Percentiles rank a stretch among this genome's conserved stretches.
Evolutionary conservation across 2,888 invertebrate species (phyloP).

Genomic region (Lypha dubia): DNA sequence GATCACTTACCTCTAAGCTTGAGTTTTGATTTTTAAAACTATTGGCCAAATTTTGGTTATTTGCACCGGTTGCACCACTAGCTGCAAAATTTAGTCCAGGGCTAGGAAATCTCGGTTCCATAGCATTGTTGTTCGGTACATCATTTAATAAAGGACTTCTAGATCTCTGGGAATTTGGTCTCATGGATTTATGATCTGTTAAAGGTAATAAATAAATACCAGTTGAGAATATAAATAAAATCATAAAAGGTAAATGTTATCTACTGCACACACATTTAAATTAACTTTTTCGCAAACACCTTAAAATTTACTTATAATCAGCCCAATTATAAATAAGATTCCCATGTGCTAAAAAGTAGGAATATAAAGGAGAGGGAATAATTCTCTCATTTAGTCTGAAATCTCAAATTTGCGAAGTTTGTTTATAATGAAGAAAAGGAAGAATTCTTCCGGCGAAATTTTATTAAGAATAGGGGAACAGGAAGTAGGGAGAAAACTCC

Average conservation of each 20-base stretch:
- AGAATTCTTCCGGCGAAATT: no score
- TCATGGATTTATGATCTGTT: constrained; percentile 35
- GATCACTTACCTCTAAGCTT: constrained; percentile 51
- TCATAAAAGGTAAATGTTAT: neutral
- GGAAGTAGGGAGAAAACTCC: no score
- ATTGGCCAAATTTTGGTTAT: constrained; percentile 41
- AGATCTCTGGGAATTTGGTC: constrained; percentile 61
- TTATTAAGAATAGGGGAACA: no score
- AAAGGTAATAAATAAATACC: neutral
- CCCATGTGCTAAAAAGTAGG: no score
- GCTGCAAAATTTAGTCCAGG: constrained; percentile 53
- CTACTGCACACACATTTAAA: no score
- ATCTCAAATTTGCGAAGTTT: no score
- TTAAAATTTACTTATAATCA: no score
- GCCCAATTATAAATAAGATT: no score
- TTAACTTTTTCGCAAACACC: no score
- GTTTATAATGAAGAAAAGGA: no score
- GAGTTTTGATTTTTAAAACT: constrained; percentile 63
- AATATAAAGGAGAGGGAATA: no score
- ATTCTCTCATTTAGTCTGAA: no score
- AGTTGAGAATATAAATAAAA: neutral
- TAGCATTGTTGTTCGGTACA: constrained; percentile 41
- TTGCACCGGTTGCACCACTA: constrained; percentile 66
- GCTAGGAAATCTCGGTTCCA: constrained; percentile 62
- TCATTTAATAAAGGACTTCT: constrained; percentile 63